These are phyloP conservation scores for Berghia stephanieae DNA, from an alignment of 1,140 invertebrate genomes.

Conservation along the genomic window DNA sequence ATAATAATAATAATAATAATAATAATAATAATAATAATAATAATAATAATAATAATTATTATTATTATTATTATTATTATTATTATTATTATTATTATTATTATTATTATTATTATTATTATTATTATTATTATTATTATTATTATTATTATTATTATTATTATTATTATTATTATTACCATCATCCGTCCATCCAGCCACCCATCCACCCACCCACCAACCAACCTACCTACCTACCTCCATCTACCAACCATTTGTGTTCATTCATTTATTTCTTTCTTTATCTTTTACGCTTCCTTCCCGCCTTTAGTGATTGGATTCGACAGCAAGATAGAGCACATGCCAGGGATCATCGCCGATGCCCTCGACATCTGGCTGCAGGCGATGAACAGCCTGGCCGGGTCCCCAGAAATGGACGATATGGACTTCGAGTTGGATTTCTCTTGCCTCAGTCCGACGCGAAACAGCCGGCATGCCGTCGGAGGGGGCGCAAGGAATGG, in stretches of 20 bases:
- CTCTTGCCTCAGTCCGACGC: conserved; percentile 9
- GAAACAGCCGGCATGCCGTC: neutral
- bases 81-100: neutral
- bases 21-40: too few relatives aligned
- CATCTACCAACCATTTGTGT: too few relatives aligned
- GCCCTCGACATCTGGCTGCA: conserved; percentile 28
- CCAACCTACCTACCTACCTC: neutral
- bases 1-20: too few relatives aligned
- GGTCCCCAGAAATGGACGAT: conserved; percentile 10
- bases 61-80: neutral
- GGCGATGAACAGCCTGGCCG: conserved; percentile 23
- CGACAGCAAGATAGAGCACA: neutral
- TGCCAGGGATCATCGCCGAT: neutral
- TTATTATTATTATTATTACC: neutral
- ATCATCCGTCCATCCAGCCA: neutral
- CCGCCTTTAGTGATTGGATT: conserved; percentile 22
- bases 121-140: neutral
- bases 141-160: neutral
- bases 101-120: neutral
- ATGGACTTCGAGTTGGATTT: conserved; percentile 23
- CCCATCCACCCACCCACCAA: neutral
- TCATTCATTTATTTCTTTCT: neutral
- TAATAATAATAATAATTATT: too few relatives aligned
- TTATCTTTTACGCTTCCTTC: neutral
- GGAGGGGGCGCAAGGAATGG: neutral